Evolutionary conservation across 1,140 invertebrate genomes (phyloP), one percentile per base, ranked within the genome.

Genomic region (Bradysia coprophila): DNA sequence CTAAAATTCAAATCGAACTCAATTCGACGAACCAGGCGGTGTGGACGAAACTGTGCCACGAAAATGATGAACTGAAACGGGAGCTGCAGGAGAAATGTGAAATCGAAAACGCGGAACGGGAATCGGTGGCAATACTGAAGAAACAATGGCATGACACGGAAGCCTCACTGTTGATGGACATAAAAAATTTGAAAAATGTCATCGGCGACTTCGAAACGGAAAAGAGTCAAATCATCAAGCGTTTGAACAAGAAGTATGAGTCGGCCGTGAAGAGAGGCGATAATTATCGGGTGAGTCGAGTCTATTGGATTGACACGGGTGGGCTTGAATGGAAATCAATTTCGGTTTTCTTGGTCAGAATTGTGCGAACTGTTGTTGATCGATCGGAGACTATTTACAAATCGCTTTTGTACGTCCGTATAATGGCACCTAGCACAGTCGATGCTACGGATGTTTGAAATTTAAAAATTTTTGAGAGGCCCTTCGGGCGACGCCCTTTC

Each of bases 231-330:
- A 46, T 49, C 3, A 45, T 68, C 46, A 53, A 60, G 22, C 52
- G 48, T 2, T 45, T 67, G 20, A 63, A 67, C 23, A 61, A 68
- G 15, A 71, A 71, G 41, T 73, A 71, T 46, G 66, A 64, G 46
- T 65, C 65, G 43, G 65, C 63, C 4, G 72, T 71, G 48, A 67
- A 65, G 47, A 69, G 66, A 5, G 63, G 65, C 11, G 54, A 58
- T n/a, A 69, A 67, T 46, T 71, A 72, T 53, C 71, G 70, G 59
- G 65, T 67, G 48, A 41, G 41, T 41, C n/a, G n/a, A n/a, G n/a
- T n/a, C n/a, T n/a, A n/a, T n/a, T n/a, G n/a, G n/a, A n/a, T n/a
- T n/a, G n/a, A n/a, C n/a, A n/a, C n/a, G n/a, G n/a, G n/a, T n/a
- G n/a, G n/a, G n/a, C n/a, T n/a, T n/a, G n/a, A n/a, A n/a, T n/a